Percentiles rank a stretch among this genome's conserved stretches.
Evolutionary conservation across 2,797 vertebrate species (phyloP).

Genomic region (Gobio occitaniae): DNA sequence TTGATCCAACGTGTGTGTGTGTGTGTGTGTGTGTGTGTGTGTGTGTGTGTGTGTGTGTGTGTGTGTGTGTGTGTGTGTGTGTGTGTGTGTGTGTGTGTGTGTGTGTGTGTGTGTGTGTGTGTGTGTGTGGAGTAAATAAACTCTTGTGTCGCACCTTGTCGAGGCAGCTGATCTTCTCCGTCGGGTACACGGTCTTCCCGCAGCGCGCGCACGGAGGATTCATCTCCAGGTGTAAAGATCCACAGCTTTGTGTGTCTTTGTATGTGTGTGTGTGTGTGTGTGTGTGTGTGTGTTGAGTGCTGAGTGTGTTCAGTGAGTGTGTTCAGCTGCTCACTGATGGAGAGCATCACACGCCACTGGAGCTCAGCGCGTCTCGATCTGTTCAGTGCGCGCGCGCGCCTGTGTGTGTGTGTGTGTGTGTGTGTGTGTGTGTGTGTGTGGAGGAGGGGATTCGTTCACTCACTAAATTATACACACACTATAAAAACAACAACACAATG

Average conservation of each 20-base stretch:
- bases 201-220: constrained; percentile 61
- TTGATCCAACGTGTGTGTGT: not conserved
- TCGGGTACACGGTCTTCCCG: constrained; percentile 61
- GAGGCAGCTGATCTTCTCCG: constrained; percentile 62
- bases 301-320: not conserved
- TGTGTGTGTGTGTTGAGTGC: not conserved
- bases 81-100: not conserved
- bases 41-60: not conserved
- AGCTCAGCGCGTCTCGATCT: not conserved
- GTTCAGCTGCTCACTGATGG: not conserved
- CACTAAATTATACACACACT: not conserved
- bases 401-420: not conserved
- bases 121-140: constrained; percentile 11
- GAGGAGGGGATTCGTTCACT: not conserved
- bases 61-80: not conserved
- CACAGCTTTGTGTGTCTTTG: not conserved
- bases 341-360: not conserved
- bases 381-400: not conserved
- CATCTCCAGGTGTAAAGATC: constrained; percentile 39
- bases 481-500: not conserved
- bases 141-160: constrained; percentile 52
- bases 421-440: too few relatives aligned
- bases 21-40: not conserved
- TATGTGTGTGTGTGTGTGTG: not conserved
- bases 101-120: not conserved